Evolutionary conservation across 2,797 vertebrate genomes (phyloP).

Genomic region (Apodemus agrarius): DNA sequence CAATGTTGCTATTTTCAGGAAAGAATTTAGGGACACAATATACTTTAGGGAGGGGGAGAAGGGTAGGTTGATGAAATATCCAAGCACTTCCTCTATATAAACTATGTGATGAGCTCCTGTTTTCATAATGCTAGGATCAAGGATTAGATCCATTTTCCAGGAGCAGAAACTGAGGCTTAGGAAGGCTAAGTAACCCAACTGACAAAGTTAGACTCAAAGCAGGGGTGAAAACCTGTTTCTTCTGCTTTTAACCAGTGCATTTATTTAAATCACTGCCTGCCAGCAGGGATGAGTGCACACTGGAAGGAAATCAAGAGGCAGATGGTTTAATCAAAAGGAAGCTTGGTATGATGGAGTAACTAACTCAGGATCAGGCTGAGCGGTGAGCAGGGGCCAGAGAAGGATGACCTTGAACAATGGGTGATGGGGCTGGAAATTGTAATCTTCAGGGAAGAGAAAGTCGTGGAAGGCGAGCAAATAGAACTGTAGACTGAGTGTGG

Average conservation of each 20-base stretch:
- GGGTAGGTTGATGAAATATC: not conserved
- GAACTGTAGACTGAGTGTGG: not conserved
- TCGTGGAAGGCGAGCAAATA: not conserved
- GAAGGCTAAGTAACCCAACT: not conserved
- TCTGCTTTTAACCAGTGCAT: not conserved
- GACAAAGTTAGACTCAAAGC: not conserved
- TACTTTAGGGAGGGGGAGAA: not conserved
- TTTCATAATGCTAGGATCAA: not conserved
- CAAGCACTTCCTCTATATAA: not conserved
- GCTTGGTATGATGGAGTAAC: not conserved
- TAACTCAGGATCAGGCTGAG: not conserved
- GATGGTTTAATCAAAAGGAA: not conserved
- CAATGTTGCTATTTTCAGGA: not conserved
- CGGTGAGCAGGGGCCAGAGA: not conserved
- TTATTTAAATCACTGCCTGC: not conserved
- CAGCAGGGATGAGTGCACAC: not conserved
- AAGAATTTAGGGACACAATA: not conserved
- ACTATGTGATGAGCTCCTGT: not conserved
- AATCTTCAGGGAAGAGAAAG: conserved; percentile 10
- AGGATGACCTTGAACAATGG: not conserved
- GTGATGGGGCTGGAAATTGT: not conserved
- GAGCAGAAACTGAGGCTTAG: not conserved
- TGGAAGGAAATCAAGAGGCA: conserved; percentile 6
- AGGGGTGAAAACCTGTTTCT: not conserved
- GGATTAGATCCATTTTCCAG: not conserved